Percentiles rank a stretch among this genome's conserved stretches.
Conservation (phyloP, 2,113 vertebrate genomes). For the Rhombomys opimus region DNA sequence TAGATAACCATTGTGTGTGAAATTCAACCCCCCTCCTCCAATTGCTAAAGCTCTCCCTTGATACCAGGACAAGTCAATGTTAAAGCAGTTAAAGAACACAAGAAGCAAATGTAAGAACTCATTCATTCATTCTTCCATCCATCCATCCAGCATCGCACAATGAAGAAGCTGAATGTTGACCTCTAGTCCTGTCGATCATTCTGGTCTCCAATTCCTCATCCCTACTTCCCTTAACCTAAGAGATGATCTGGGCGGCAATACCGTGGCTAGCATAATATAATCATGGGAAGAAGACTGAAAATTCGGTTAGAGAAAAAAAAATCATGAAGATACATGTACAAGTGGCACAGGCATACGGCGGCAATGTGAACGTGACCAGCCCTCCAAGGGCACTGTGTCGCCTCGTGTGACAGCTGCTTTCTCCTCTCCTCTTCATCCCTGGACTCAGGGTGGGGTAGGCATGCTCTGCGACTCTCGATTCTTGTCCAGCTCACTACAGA, state of each 20-base stretch:
- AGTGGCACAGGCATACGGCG: neutral
- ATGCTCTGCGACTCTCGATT: neutral
- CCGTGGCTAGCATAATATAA: neutral
- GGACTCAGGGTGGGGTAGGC: accelerated
- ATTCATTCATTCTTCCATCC: neutral
- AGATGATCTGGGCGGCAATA: too few relatives aligned
- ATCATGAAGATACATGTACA: neutral
- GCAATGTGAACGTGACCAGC: too few relatives aligned
- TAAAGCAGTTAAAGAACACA: neutral
- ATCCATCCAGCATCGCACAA: neutral
- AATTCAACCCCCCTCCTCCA: neutral
- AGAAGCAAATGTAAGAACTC: neutral
- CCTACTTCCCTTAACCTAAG: neutral
- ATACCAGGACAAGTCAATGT: neutral
- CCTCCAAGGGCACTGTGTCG: neutral
- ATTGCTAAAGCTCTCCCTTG: neutral
- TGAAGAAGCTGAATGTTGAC: conserved; percentile 4
- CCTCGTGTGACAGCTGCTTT: too few relatives aligned
- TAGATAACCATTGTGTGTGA: neutral
- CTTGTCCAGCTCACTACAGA: neutral
- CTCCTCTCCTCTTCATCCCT: neutral
- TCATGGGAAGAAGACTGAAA: neutral
- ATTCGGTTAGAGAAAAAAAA: neutral
- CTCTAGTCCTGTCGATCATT: neutral
- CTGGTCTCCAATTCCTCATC: neutral